A percentile compares a stretch with the other conserved stretches of the same genome.
phyloP scores from a whole-genome alignment of 2,888 invertebrate species.

The Tetanocera ferruginea region DNA sequence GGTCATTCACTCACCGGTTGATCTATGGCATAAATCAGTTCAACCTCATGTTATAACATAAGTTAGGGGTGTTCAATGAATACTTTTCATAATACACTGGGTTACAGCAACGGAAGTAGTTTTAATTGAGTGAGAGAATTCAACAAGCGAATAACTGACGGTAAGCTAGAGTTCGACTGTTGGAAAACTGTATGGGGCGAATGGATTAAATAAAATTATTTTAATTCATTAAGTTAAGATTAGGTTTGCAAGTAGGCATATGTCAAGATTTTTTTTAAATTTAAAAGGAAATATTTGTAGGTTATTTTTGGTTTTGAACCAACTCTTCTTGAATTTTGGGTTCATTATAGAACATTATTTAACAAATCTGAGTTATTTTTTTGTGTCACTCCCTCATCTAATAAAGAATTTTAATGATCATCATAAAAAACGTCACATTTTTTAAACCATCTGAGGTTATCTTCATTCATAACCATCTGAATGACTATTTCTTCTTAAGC shows the following conservation, averaged over 20 bases:
- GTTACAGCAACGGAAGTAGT: conserved; percentile 16
- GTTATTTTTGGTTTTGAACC: too few species aligned
- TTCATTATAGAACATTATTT: too few species aligned
- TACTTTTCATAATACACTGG: background rate
- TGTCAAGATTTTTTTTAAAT: background rate
- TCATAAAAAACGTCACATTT: background rate
- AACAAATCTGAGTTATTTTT: too few species aligned
- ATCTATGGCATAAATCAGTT: conserved; percentile 28
- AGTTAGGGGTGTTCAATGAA: background rate
- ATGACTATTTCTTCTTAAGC: background rate
- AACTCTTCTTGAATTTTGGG: too few species aligned
- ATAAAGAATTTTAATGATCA: background rate
- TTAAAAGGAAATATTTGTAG: too few species aligned
- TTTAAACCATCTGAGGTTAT: background rate
- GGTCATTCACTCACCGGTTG: background rate
- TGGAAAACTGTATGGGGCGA: background rate
- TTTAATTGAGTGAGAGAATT: conserved; percentile 21
- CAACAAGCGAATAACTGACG: background rate
- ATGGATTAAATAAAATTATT: background rate
- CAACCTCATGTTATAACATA: background rate
- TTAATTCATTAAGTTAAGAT: too few species aligned
- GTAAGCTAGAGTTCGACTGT: background rate
- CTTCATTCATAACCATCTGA: background rate
- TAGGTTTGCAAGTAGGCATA: too few species aligned
- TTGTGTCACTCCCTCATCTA: background rate